Evolutionary conservation across 35 echinoderm and acorn worm species (phyloP), one percentile per base, ranked within the genome.

Genomic region (Apostichopus parvimensis): DNA sequence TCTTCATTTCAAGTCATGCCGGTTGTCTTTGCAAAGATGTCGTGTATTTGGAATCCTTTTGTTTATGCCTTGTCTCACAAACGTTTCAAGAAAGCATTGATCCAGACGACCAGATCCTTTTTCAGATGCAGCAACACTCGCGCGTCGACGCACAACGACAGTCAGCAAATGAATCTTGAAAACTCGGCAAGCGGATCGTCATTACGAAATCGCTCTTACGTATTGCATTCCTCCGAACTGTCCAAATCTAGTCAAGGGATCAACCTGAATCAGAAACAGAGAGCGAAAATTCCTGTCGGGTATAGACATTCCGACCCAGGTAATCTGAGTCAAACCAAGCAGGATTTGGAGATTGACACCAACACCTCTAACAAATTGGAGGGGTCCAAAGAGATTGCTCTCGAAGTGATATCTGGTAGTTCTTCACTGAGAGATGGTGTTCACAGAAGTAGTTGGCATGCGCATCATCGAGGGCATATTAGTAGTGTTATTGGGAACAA

Each of bases 41-140:
- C 94, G 5, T 86, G 92, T 10, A 91, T 94, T 25, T 98, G 92
- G 94, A 98, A 98, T 57, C 96, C 96, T 6, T 64, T 98, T 13
- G 94, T 98, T 13, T 98, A 98, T 70, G 94, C 94, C 5, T 82
- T 98, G n/a, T 92, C 92, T 77, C 96, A 98, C 76, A 68, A 90
- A 13, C 93, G 93, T 25, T 98, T 95, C 77, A 95, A 98, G 61
- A 86, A 86, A 59, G 83, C 59, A 6, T 25, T 86, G 83, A 54
- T 56, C 54, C 45, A 86, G 26, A 86, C 59, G 15, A 6, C 58
- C 34, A 18, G 83, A 0, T 11, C 5, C n/a, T 45, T 13, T 9
- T 8, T 86, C 9, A 5, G 21, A 22, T 57, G 83, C 20, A 11
- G 28, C 45, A 17, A 56, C 7, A 22, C 11, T 12, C 26, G 59